Evolutionary conservation across 2,888 invertebrate genomes (phyloP).

Genomic region (Trissolcus brochymenae): DNA sequence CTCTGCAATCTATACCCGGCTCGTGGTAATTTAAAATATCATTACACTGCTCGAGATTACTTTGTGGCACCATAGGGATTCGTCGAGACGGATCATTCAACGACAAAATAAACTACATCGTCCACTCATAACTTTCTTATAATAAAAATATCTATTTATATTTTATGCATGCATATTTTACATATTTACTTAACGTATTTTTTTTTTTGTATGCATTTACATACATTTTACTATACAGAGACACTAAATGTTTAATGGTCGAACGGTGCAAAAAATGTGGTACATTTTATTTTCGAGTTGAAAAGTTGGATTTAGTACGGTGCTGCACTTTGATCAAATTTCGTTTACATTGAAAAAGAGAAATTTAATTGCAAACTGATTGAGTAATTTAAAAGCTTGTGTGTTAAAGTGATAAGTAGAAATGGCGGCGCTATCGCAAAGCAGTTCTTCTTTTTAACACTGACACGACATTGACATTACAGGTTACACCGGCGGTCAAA

Average conservation of each 20-base stretch:
- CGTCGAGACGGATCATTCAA: conserved; percentile 29
- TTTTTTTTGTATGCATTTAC: too few species aligned
- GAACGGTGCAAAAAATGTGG: too few species aligned
- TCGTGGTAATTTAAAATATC: conserved; percentile 39
- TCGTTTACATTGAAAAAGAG: too few species aligned
- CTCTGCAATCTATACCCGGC: too few species aligned
- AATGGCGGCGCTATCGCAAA: conserved; percentile 7
- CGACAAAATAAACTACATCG: conserved; percentile 43
- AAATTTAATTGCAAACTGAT: background rate
- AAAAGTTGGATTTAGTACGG: too few species aligned
- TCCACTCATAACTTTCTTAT: conserved; percentile 25
- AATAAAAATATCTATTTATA: background rate
- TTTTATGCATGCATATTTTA: too few species aligned
- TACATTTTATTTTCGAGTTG: too few species aligned
- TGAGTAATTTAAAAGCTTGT: conserved; percentile 13
- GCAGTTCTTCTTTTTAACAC: conserved; percentile 7
- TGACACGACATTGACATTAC: conserved; percentile 34
- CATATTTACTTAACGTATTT: too few species aligned
- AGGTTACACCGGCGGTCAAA: conserved; percentile 12
- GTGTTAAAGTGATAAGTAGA: conserved; percentile 7
- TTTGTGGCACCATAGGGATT: conserved; percentile 41
- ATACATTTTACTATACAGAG: too few species aligned
- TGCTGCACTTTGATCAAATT: too few species aligned
- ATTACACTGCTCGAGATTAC: conserved; percentile 46
- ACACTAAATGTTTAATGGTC: too few species aligned